Base-by-base conservation (phyloP, 2,797 vertebrate species). In the Huso huso region DNA sequence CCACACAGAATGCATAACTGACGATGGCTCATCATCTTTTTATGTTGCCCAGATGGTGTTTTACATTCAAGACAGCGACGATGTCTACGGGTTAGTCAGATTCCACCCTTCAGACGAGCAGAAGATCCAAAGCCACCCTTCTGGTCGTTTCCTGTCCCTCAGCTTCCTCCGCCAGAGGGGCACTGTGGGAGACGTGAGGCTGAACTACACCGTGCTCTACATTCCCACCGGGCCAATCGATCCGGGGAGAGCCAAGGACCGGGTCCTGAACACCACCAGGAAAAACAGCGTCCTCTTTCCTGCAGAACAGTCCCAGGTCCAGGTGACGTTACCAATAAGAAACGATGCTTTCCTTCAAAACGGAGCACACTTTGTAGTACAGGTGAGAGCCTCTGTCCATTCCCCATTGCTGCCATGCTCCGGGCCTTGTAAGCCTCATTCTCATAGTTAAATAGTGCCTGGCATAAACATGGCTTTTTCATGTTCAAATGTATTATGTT, bases 281-380 rank as follows among this genome's bases (percentile, higher is more conserved):
- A 84, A 78, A 68, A 79, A 84, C 62, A 83, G 73, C 66, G 79
- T 96, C 15, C 48, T 84, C 53, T 96, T 98, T 77, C 72, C 81
- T 53, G 84, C 76, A 58, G 82, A 89, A 62, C 87, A 80, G 78
- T 72, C 75, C 8, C 75, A 74, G 70, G 75, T 87, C 49, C 78
- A 79, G 11, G 51, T 92, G 68, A 85, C 78, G 66, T 79, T 98
- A 73, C 91, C 92, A 12, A 95, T 99, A 82, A 90, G 95, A 84
- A 97, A 94, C 58, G 95, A 99, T 69, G 95, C 95, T 48, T 99
- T 99, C 82, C 89, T 99, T 78, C 96, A 99, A 81, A 98, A 95
- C 51, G 91, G 90, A 65, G 96, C 95, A 70, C 87, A 92, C 85
- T 99, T 99, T 73, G 75, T 96, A 12, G 66, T 98, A 75, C 91